Conservation (phyloP, 2,888 invertebrate genomes). For the Cephalotes varians region DNA sequence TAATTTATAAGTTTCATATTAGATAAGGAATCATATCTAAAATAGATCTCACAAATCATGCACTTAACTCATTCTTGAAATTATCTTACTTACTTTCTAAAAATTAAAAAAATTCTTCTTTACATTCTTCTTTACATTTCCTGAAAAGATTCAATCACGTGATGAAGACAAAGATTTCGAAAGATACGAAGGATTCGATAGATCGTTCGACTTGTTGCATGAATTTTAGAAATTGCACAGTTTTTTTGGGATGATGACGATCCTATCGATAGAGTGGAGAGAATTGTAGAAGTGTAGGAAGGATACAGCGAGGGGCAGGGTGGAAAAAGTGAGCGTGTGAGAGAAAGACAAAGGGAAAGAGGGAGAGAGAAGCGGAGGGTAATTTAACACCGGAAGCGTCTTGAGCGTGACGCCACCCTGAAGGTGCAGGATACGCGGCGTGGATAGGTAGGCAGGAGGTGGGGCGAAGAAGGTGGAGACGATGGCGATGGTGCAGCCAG, state of each 20-base stretch:
- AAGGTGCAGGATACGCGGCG: slow-evolving; percentile 84
- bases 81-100: background rate
- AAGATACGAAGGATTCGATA: background rate
- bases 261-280: background rate
- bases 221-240: slow-evolving; percentile 2
- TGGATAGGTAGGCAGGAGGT: slow-evolving; percentile 76
- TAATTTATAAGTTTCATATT: background rate
- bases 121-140: background rate
- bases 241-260: slow-evolving; percentile 18
- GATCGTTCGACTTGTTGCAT: background rate
- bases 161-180: background rate
- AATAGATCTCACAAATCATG: background rate
- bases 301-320: slow-evolving; percentile 32
- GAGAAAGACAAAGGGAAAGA: slow-evolving; percentile 45
- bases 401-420: slow-evolving; percentile 86
- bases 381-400: slow-evolving; percentile 86
- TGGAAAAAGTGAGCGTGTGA: slow-evolving; percentile 37
- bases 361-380: slow-evolving; percentile 78
- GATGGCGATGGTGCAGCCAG: slow-evolving; percentile 75
- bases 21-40: background rate
- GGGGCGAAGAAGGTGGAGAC: slow-evolving; percentile 76
- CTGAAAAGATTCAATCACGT: background rate
- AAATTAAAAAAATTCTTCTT: background rate
- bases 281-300: slow-evolving; percentile 15
- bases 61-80: background rate